A percentile compares a stretch with the other conserved stretches of the same genome.
phyloP scores from a whole-genome alignment of 2,797 vertebrate species.

The Holocentrus rufus region DNA sequence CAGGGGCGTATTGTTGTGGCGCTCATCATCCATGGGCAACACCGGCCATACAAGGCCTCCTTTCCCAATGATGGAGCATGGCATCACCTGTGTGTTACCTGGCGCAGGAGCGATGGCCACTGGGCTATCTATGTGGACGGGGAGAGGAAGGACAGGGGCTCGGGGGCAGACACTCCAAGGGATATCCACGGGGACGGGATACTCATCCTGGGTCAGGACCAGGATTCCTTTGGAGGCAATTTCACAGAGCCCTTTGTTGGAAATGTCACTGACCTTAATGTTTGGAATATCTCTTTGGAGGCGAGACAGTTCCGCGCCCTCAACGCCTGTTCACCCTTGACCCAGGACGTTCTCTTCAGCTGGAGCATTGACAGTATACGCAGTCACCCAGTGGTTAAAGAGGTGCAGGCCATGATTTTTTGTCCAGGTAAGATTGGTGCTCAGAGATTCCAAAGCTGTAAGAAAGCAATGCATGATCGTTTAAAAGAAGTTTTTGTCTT shows the following conservation, averaged over 20 bases:
- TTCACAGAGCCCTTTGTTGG: slow-evolving; percentile 93
- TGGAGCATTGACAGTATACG: slow-evolving; percentile 79
- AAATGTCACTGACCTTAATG: slow-evolving; percentile 87
- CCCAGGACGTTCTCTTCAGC: slow-evolving; percentile 76
- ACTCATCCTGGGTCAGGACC: slow-evolving; percentile 93
- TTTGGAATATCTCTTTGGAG: slow-evolving; percentile 83
- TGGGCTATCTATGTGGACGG: slow-evolving; percentile 89
- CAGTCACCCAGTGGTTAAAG: slow-evolving; percentile 71
- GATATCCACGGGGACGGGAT: slow-evolving; percentile 83
- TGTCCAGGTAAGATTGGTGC: slow-evolving; percentile 83
- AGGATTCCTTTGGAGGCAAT: slow-evolving; percentile 90
- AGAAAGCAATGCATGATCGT: too few relatives aligned
- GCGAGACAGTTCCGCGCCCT: slow-evolving; percentile 76
- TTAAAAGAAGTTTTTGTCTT: too few relatives aligned
- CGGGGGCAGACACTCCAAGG: slow-evolving; percentile 67
- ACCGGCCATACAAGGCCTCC: slow-evolving; percentile 84
- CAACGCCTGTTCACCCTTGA: slow-evolving; percentile 71
- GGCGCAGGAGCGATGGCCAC: slow-evolving; percentile 77
- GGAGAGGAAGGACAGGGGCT: slow-evolving; percentile 73
- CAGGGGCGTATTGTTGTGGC: slow-evolving; percentile 82
- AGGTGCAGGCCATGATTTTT: slow-evolving; percentile 70
- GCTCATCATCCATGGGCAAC: slow-evolving; percentile 87
- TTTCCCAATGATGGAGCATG: slow-evolving; percentile 84
- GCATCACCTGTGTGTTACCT: slow-evolving; percentile 90
- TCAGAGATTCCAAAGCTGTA: background rate